Conservation (phyloP, 2,888 invertebrate species). For the Troglohyphantes excavatus region DNA sequence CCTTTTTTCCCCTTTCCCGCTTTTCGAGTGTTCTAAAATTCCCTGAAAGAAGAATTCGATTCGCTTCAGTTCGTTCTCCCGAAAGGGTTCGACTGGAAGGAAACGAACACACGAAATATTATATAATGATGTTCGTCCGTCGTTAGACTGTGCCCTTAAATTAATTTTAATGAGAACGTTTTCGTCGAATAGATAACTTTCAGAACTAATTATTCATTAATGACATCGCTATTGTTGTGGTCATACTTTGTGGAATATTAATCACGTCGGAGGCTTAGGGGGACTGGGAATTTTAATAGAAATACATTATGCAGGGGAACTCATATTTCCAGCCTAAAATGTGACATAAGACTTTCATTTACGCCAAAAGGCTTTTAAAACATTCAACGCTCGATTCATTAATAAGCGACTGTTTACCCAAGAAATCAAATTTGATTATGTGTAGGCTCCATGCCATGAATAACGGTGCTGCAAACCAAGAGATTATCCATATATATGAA, state of each 20-base stretch:
- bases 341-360: no score
- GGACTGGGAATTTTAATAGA: not conserved
- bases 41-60: not conserved
- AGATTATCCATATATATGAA: no score
- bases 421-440: no score
- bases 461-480: no score
- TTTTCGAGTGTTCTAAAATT: not conserved
- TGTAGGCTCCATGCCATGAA: no score
- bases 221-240: not conserved
- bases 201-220: slow-evolving; percentile 27
- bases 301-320: not conserved
- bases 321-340: not conserved
- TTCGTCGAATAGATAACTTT: slow-evolving; percentile 7
- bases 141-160: slow-evolving; percentile 8
- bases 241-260: slow-evolving; percentile 3
- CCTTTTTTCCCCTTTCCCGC: not conserved
- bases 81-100: no score
- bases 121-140: not conserved
- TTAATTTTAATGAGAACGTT: slow-evolving; percentile 41
- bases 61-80: not conserved
- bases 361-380: no score
- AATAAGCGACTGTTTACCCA: no score
- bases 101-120: not conserved
- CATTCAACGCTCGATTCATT: no score
- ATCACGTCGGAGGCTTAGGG: not conserved